Evolutionary conservation across 2,797 vertebrate species (phyloP).

Genomic region (Cyclura pinguis): DNA sequence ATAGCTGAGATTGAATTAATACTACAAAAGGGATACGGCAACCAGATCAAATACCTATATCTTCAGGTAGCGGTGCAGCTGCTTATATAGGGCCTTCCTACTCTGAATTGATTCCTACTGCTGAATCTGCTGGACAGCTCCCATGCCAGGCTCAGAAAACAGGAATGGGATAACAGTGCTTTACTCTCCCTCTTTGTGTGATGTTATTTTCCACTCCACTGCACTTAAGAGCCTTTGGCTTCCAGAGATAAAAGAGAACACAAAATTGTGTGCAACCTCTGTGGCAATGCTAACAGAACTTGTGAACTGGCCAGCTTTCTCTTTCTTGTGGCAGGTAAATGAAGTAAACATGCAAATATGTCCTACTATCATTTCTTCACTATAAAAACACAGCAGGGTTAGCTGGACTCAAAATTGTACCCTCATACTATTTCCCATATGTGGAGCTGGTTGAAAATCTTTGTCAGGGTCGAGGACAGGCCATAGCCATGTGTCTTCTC

Average conservation of each 20-base stretch:
- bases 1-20: no score
- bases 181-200: no score
- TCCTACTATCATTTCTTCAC: no score
- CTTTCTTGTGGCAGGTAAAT: neutral
- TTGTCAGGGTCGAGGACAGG: no score
- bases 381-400: neutral
- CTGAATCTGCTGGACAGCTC: neutral
- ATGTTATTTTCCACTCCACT: neutral
- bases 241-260: neutral
- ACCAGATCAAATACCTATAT: no score
- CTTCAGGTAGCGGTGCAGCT: neutral
- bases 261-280: neutral
- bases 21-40: no score
- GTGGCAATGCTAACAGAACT: no score
- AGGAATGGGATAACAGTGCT: no score
- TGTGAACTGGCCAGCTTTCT: no score
- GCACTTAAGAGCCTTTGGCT: neutral
- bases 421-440: no score
- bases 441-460: neutral
- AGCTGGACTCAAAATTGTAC: no score
- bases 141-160: neutral
- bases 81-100: neutral
- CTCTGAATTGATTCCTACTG: neutral
- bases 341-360: neutral
- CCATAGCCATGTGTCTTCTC: neutral